Conservation (phyloP, 1,140 invertebrate genomes). For the Drosophila nebulosa region DNA sequence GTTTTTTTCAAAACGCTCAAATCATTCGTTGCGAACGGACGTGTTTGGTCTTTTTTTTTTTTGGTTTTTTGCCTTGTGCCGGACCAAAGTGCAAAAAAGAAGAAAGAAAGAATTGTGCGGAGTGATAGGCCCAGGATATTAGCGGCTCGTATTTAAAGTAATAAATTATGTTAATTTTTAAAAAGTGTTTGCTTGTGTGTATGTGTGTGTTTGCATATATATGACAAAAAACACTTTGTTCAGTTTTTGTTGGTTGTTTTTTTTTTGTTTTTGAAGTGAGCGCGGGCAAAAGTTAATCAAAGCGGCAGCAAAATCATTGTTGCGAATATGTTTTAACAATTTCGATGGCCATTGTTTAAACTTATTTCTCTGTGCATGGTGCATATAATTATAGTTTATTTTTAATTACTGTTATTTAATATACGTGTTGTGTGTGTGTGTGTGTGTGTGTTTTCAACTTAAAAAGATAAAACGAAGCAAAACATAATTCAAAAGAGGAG, state of each 20-base stretch:
- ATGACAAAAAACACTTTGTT: not conserved
- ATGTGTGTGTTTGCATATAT: not conserved
- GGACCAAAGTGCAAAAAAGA: conserved; percentile 5
- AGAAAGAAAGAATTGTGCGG: conserved; percentile 1
- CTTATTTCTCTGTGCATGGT: not conserved
- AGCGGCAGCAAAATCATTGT: not conserved
- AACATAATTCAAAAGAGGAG: not conserved
- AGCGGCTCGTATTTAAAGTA: conserved; percentile 1
- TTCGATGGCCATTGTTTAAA: not conserved
- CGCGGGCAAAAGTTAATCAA: not conserved
- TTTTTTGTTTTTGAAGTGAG: conserved; percentile 1
- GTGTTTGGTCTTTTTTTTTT: conserved; percentile 2
- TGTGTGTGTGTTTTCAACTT: not conserved
- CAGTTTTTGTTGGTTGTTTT: not conserved
- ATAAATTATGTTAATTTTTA: not conserved
- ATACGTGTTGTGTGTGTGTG: not conserved
- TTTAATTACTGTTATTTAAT: not conserved
- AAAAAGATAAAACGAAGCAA: not conserved
- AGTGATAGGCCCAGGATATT: conserved; percentile 4
- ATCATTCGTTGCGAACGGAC: conserved; percentile 4
- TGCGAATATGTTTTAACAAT: not conserved
- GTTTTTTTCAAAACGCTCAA: too few species aligned
- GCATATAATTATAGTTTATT: not conserved
- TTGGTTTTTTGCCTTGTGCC: not conserved
- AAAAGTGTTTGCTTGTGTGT: not conserved